phyloP scores from a whole-genome alignment of 2,888 invertebrate genomes.

The Ichneumon xanthorius region DNA sequence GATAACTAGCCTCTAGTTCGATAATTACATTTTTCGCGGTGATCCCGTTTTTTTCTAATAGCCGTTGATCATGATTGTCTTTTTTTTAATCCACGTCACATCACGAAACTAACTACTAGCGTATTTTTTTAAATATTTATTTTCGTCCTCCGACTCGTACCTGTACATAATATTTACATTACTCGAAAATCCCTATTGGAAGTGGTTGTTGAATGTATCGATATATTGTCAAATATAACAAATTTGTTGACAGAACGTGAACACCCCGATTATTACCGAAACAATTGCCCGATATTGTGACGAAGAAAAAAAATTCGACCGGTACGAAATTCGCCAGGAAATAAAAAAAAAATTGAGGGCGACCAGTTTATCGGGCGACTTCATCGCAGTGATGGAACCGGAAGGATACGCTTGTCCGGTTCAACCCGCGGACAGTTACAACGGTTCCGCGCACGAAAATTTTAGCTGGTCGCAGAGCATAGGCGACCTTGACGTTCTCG shows the following conservation, averaged over 20 bases:
- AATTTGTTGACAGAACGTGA: conserved; percentile 73
- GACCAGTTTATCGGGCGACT: conserved; percentile 16
- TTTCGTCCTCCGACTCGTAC: conserved; percentile 57
- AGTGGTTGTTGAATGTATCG: conserved; percentile 74
- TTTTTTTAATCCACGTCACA: conserved; percentile 2
- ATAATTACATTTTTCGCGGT: conserved; percentile 45
- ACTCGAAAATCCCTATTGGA: conserved; percentile 64
- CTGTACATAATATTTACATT: conserved; percentile 59
- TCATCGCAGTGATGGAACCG: conserved; percentile 55
- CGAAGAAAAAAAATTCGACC: conserved; percentile 14
- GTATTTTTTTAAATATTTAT: conserved; percentile 36
- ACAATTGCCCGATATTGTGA: not conserved
- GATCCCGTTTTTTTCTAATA: conserved; percentile 17
- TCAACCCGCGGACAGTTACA: conserved; percentile 89
- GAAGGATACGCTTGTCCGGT: conserved; percentile 72
- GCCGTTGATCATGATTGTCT: conserved; percentile 13
- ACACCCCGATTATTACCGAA: not conserved
- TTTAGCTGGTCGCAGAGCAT: conserved; percentile 96
- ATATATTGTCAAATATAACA: conserved; percentile 74
- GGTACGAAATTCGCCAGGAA: conserved; percentile 70
- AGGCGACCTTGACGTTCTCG: conserved; percentile 89
- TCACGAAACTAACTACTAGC: conserved; percentile 19
- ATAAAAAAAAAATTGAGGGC: conserved; percentile 69
- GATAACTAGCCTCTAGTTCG: conserved; percentile 20
- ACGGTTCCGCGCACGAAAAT: conserved; percentile 91